These are phyloP conservation scores for Pocillopora damicornis DNA, from an alignment of 64 coral and sea anemone species.

Conservation along the genomic window DNA sequence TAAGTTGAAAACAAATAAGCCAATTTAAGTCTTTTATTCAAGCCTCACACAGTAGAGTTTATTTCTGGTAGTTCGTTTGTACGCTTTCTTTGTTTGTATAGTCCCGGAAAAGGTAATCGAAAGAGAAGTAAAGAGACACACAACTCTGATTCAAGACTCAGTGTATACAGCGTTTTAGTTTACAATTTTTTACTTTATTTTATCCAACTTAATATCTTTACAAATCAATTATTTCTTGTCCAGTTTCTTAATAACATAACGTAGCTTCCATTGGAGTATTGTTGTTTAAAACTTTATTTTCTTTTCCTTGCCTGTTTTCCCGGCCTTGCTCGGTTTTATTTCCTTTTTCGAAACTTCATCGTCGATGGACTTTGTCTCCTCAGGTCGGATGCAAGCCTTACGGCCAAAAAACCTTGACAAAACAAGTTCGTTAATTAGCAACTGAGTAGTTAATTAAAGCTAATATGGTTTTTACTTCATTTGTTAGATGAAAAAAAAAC, in stretches of 20 bases:
- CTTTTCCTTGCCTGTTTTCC: constrained; percentile 15
- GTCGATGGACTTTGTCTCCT: background rate
- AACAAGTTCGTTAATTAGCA: background rate
- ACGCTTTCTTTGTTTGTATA: too few species aligned
- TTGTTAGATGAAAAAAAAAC: background rate
- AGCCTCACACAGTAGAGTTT: too few species aligned
- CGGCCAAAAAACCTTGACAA: constrained; percentile 37
- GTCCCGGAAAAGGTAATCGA: background rate
- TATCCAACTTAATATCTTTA: background rate
- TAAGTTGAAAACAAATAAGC: too few species aligned
- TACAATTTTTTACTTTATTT: constrained; percentile 9
- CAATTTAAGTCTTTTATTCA: too few species aligned
- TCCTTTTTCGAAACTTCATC: background rate
- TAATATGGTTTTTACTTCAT: background rate
- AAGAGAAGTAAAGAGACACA: background rate
- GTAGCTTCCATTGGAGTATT: background rate
- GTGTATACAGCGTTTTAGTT: background rate
- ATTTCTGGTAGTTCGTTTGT: too few species aligned
- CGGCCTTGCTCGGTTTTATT: background rate
- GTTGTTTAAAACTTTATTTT: constrained; percentile 18
- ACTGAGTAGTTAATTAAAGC: background rate
- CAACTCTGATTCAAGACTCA: too few species aligned
- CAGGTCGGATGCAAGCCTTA: constrained; percentile 26
- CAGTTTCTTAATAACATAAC: background rate
- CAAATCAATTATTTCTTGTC: background rate